A percentile compares a stretch with the other conserved stretches of the same genome.
phyloP scores from a whole-genome alignment of 2,113 vertebrate genomes.

The Zosterops japonicus region DNA sequence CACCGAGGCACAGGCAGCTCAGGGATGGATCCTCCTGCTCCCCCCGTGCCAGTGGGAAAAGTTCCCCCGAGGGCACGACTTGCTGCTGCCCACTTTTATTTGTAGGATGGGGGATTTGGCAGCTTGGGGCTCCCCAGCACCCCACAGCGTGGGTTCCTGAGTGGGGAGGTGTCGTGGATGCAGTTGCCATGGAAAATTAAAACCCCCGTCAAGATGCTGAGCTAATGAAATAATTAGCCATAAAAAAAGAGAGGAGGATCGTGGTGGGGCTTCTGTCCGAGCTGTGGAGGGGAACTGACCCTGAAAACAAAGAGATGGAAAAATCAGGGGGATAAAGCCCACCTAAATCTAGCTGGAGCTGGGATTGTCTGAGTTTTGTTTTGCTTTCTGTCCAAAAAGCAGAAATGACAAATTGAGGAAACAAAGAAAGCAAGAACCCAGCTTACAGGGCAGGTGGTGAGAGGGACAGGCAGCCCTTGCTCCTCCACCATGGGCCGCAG shows the following conservation, averaged over 20 bases:
- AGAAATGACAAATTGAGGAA: neutral
- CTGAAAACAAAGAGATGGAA: neutral
- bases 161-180: neutral
- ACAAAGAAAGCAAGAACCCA: neutral
- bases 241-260: neutral
- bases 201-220: neutral
- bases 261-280: neutral
- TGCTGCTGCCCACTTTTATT: neutral
- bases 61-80: fast-evolving
- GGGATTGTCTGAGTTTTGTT: neutral
- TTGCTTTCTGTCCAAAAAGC: neutral
- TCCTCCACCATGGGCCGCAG: neutral
- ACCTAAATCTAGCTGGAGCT: neutral
- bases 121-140: neutral
- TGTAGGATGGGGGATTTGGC: neutral
- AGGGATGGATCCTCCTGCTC: neutral
- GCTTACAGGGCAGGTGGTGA: neutral
- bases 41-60: neutral
- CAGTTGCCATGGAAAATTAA: slow-evolving; percentile 28
- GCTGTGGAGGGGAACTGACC: neutral
- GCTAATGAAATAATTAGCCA: neutral
- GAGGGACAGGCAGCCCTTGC: neutral
- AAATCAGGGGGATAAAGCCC: neutral
- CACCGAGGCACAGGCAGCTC: neutral
- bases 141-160: neutral